Percentiles rank a stretch among this genome's conserved stretches.
Conservation (phyloP, 1,140 invertebrate species). For the Luehdorfia chinensis region DNA sequence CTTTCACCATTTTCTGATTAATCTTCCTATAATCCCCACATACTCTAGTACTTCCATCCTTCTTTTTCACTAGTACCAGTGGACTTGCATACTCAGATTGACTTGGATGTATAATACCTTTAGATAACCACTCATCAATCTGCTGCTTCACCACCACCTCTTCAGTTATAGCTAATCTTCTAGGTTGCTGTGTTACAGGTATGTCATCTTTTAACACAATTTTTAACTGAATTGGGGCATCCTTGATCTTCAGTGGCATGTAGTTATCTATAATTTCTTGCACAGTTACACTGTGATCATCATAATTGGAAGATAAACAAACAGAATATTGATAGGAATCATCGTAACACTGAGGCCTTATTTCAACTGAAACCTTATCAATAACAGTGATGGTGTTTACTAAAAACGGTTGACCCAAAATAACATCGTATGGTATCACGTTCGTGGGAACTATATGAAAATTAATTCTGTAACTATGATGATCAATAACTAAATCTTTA, state of each 20-base stretch:
- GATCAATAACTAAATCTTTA: slow-evolving; percentile 1
- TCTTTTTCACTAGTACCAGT: too few relatives aligned
- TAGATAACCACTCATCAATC: too few relatives aligned
- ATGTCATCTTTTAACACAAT: too few relatives aligned
- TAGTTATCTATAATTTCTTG: neutral
- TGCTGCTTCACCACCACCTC: too few relatives aligned
- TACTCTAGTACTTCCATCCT: too few relatives aligned
- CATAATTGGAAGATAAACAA: neutral
- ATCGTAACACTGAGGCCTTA: neutral
- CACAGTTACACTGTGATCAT: neutral
- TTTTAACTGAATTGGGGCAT: too few relatives aligned
- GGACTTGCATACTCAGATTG: too few relatives aligned
- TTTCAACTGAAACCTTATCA: slow-evolving; percentile 5
- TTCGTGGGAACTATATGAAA: slow-evolving; percentile 13
- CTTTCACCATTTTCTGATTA: too few relatives aligned
- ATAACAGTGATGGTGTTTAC: slow-evolving; percentile 16
- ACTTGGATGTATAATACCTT: too few relatives aligned
- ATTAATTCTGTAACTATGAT: neutral
- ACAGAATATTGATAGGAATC: neutral
- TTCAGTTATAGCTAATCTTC: too few relatives aligned
- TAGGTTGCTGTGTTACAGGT: too few relatives aligned
- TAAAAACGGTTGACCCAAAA: slow-evolving; percentile 21
- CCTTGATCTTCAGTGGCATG: neutral
- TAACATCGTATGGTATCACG: slow-evolving; percentile 14
- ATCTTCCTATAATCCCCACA: slow-evolving; percentile 12